Evolutionary conservation across 2,113 vertebrate genomes (phyloP), one percentile per base, ranked within the genome.

Genomic region (Syrrhaptes paradoxus): DNA sequence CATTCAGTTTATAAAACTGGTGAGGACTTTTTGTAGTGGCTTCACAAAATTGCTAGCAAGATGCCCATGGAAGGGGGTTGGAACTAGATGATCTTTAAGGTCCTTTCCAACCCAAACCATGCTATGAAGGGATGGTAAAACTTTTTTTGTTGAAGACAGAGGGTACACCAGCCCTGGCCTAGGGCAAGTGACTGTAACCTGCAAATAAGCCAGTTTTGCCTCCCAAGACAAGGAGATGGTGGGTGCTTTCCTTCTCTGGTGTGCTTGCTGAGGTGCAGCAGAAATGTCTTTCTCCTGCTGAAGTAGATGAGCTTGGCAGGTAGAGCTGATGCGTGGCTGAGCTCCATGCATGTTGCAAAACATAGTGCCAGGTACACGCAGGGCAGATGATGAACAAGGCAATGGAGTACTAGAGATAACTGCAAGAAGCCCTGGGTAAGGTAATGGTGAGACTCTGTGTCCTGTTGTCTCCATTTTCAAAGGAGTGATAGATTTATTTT

Each of bases 281-380:
- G 58, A 57, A 57, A 14, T 21, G 10, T 12, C n/a, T 68, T 65
- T 2, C 1, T 73, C 10, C 51, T 88, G 38, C 26, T 75, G 72
- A 65, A 91, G 51, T 13, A 78, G 52, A 29, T 84, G 48, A 34
- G 34, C 7, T 62, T 79, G 31, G n/a, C 52, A 66, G 38, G 25
- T 38, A 49, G 36, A 92, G 12, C 6, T 57, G 45, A 52, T 54
- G 11, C 1, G 0, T 58, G 49, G 10, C 55, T 76, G 34, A 82
- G 49, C n/a, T 48, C 36, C 4, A 1, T 17, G 13, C 28, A 1
- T 0, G 0, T 26, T 66, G 31, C 26, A 62, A 38, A 71, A 19
- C 14, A 5, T 9, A 28, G 7, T 76, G 71, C 55, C 31, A n/a
- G 8, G 17, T 51, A 18, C 28, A 58, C 9, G 1, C 7, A 48